Base-by-base conservation (phyloP, 2,113 vertebrate species). In the Acrocephalus arundinaceus region DNA sequence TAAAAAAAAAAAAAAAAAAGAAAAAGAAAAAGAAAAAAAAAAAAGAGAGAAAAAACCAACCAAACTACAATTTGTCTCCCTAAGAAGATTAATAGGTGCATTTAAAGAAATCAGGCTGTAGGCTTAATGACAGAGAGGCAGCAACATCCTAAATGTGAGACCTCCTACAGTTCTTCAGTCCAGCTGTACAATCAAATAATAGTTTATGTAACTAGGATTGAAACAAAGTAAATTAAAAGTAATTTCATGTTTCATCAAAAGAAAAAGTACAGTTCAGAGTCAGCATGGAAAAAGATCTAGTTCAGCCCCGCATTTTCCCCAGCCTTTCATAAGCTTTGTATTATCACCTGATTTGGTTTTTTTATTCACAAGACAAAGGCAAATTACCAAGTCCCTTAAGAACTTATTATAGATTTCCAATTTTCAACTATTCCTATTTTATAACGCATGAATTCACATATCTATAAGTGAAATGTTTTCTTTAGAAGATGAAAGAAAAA, bases 191-290 rank as follows among this genome's bases (percentile, higher is more conserved):
- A 68, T 71, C 91, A 93, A 93, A 84, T 96, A 94, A 90, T 89
- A 92, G 94, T 94, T 94, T 94, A 96, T 78, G 73, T 96, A 97
- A 96, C 80, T 67, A 77, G 86, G 83, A 94, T 77, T 93, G 94
- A 93, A 95, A 94, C 59, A 93, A 96, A 97, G 93, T 84, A 88
- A 95, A 97, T 95, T 95, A 94, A 84, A 96, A 97, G 73, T 93
- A 94, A 96, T 94, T 95, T 96, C 80, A 92, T 86, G 80, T 97
- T 95, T 94, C 61, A 71, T 81, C 93, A 84, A 93, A 92, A 78
- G 71, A 73, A 79, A 70, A 85, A 76, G 79, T 86, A 77, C 76
- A 71, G 61, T 83, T 77, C 1, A 0, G 83, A 93, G 45, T 65
- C 45, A 48, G 82, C 0, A 1, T 11, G 41, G 82, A 72, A 76